phyloP scores from a whole-genome alignment of 2,113 vertebrate genomes.

The Chionis minor region DNA sequence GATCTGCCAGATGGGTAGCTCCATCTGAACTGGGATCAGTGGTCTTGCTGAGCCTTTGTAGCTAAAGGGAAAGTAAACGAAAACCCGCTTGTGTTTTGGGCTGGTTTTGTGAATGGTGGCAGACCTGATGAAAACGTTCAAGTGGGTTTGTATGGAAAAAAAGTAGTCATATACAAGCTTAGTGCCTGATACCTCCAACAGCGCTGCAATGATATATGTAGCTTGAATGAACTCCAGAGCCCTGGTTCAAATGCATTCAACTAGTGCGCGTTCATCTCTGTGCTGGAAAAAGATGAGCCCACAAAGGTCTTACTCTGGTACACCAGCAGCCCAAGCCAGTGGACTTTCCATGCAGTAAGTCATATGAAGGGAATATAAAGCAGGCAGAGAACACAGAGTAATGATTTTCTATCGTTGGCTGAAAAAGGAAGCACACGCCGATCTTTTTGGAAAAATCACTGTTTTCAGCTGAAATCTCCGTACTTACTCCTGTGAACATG shows the following conservation, averaged over 20 bases:
- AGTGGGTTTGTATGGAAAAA: not conserved
- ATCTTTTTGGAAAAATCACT: not conserved
- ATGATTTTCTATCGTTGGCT: not conserved
- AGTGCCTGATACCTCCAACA: not conserved
- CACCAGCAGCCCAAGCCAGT: not conserved
- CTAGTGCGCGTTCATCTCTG: not conserved
- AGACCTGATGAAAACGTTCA: not conserved
- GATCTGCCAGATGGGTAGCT: not conserved
- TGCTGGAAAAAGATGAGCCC: constrained; percentile 8
- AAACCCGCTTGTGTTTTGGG: not conserved
- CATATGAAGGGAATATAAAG: not conserved
- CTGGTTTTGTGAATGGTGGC: not conserved
- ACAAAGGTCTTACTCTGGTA: not conserved
- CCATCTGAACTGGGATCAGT: not conserved
- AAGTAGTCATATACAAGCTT: not conserved
- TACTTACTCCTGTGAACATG: not conserved
- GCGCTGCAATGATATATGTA: constrained; percentile 33
- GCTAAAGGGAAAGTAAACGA: not conserved
- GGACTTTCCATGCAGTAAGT: not conserved
- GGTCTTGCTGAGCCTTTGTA: not conserved
- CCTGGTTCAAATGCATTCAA: not conserved
- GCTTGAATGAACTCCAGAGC: constrained; percentile 8
- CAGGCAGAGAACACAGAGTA: not conserved
- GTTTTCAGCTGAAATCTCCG: not conserved
- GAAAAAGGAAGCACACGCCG: not conserved